phyloP scores from a whole-genome alignment of 2,113 vertebrate genomes.

The Lepus timidus region DNA sequence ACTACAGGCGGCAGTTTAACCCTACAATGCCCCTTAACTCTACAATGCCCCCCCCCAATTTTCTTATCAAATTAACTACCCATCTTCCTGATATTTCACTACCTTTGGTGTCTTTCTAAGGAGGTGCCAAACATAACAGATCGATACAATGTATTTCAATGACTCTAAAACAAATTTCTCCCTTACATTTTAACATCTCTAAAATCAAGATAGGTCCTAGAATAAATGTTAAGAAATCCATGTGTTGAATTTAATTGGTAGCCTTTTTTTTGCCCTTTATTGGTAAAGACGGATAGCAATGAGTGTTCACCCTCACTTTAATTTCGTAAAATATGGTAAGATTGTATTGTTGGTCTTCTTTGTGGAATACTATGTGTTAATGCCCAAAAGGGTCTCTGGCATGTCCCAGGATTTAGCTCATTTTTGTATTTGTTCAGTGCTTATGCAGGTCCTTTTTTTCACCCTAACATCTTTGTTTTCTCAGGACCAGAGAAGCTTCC shows the following conservation, averaged over 20 bases:
- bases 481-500: not conserved
- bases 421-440: not conserved
- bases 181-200: conserved; percentile 4
- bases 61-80: not conserved
- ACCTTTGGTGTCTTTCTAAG: not conserved
- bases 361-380: not conserved
- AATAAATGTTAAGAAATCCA: conserved; percentile 33
- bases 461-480: not conserved
- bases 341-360: not conserved
- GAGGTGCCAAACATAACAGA: not conserved
- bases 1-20: too few relatives aligned
- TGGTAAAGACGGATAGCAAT: not conserved
- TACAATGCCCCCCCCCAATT: not conserved
- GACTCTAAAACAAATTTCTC: not conserved
- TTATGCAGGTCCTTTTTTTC: not conserved
- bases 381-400: not conserved
- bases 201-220: conserved; percentile 26
- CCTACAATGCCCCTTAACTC: too few relatives aligned
- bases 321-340: not conserved
- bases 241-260: conserved; percentile 38
- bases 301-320: not conserved
- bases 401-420: not conserved
- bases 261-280: not conserved
- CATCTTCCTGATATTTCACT: not conserved
- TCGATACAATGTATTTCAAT: not conserved